phyloP scores from a whole-genome alignment of 1,140 invertebrate genomes.

The Euura lappo region DNA sequence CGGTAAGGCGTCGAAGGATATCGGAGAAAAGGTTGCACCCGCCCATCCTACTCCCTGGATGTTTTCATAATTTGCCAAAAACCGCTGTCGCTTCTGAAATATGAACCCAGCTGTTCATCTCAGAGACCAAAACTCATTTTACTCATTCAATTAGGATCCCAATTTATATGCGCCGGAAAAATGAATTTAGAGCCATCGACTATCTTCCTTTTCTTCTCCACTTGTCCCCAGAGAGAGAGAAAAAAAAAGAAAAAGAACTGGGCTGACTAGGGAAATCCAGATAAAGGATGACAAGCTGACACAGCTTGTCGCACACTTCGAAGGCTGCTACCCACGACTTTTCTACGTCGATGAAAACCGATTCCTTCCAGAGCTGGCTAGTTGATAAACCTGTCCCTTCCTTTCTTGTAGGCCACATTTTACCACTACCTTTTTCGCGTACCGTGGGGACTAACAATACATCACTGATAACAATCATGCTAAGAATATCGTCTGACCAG shows the following conservation, averaged over 20 bases:
- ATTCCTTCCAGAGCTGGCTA: neutral
- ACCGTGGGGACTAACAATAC: neutral
- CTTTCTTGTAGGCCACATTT: neutral
- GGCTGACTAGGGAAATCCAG: neutral
- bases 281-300: slow-evolving; percentile 3
- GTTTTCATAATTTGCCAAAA: slow-evolving; percentile 4
- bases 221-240: too few species aligned
- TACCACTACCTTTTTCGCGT: neutral
- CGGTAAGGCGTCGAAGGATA: neutral
- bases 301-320: neutral
- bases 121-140: too few species aligned
- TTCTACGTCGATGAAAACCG: neutral
- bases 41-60: neutral
- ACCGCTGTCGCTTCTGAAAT: neutral
- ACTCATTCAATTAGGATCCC: too few species aligned
- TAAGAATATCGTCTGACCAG: neutral
- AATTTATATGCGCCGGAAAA: too few species aligned
- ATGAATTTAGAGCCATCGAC: too few species aligned
- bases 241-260: neutral
- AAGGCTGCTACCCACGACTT: neutral
- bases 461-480: slow-evolving; percentile 4
- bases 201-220: too few species aligned
- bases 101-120: too few species aligned
- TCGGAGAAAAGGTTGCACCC: neutral
- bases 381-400: neutral